Evolutionary conservation across 2,797 vertebrate species (phyloP).

Genomic region (Megaceryle alcyon): DNA sequence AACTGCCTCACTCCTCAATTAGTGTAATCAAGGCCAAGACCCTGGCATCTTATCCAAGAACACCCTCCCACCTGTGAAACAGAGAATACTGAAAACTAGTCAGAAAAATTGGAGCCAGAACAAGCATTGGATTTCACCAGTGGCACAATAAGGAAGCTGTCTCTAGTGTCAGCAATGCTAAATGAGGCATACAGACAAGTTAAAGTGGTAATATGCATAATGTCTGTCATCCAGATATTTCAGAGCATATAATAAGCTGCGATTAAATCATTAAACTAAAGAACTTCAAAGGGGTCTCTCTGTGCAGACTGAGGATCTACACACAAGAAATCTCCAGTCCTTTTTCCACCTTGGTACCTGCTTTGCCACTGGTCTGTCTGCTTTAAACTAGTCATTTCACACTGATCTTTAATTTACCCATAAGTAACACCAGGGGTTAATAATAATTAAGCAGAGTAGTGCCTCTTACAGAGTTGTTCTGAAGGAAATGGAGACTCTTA

Average conservation of each 20-base stretch:
- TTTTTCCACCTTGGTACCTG: background rate
- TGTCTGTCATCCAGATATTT: conserved; percentile 37
- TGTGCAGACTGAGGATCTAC: background rate
- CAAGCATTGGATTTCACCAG: background rate
- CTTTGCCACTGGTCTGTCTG: background rate
- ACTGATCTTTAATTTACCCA: background rate
- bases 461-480: conserved; percentile 18
- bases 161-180: background rate
- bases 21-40: conserved; percentile 17
- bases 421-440: conserved; percentile 34
- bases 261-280: conserved; percentile 51
- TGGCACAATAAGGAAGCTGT: conserved; percentile 19
- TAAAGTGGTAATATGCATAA: conserved; percentile 5
- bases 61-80: background rate
- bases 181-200: background rate
- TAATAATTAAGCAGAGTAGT: background rate
- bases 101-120: background rate
- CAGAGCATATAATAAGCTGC: conserved; percentile 18
- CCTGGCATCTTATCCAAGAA: conserved; percentile 8
- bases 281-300: conserved; percentile 7
- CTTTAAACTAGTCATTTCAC: background rate
- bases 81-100: conserved; percentile 3
- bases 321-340: background rate
- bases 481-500: conserved; percentile 21
- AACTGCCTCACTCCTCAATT: background rate